These are phyloP conservation scores for Subanguina moxae DNA, from an alignment of 1,140 invertebrate genomes.

Conservation along the genomic window DNA sequence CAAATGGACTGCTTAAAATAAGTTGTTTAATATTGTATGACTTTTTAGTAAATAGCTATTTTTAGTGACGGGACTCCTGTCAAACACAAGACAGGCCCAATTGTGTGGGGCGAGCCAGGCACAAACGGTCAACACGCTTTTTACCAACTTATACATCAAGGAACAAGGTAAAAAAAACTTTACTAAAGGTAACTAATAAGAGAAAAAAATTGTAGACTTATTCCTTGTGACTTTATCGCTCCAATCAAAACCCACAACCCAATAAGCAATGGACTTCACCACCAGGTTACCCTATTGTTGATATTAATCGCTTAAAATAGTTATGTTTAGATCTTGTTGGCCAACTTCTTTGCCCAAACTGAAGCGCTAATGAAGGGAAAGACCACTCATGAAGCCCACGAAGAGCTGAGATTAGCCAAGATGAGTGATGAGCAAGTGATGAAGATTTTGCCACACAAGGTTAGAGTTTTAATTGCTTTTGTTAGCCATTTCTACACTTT, in stretches of 20 bases:
- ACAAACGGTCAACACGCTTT: constrained; percentile 99
- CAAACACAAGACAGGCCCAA: constrained; percentile 79
- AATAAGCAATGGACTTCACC: constrained; percentile 72
- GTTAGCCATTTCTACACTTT: neutral
- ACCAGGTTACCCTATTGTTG: constrained; percentile 63
- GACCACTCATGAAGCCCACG: constrained; percentile 71
- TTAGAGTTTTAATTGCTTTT: constrained; percentile 36
- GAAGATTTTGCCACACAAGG: constrained; percentile 84
- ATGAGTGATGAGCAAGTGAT: constrained; percentile 64
- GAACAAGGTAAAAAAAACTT: constrained; percentile 40
- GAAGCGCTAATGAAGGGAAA: constrained; percentile 93
- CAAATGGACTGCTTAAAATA: no score
- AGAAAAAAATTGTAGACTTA: constrained; percentile 66
- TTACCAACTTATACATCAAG: constrained; percentile 92
- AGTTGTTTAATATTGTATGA: constrained; percentile 7
- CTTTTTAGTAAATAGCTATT: constrained; percentile 56
- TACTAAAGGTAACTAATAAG: neutral
- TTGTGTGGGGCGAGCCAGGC: constrained; percentile 93
- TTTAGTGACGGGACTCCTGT: constrained; percentile 74
- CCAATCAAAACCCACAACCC: constrained; percentile 88
- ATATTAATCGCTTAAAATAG: constrained; percentile 11
- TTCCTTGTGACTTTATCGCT: constrained; percentile 95
- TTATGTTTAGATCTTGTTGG: constrained; percentile 71
- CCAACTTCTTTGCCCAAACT: constrained; percentile 97
- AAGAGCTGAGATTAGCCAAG: constrained; percentile 64